Evolutionary conservation across 2,888 invertebrate species (phyloP).

Genomic region (Hydroisotoma schaefferi): DNA sequence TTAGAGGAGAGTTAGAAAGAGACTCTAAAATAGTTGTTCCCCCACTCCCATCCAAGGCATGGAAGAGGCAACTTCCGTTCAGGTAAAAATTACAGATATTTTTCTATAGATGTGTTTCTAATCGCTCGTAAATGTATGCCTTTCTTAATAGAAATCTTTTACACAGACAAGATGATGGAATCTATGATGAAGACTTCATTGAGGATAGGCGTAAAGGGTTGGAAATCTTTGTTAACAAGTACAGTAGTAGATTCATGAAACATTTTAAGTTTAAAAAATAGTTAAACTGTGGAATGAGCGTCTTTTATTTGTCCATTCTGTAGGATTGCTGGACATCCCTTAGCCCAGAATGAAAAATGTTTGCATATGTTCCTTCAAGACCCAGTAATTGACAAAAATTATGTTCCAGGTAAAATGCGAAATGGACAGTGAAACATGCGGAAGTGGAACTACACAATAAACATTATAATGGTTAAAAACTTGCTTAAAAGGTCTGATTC

Average conservation of each 20-base stretch:
- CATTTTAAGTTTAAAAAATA: neutral
- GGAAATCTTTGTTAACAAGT: slow-evolving; percentile 98
- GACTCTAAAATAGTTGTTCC: slow-evolving; percentile 99
- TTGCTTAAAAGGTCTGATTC: slow-evolving; percentile 1
- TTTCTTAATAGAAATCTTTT: neutral
- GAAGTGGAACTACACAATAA: too few species aligned
- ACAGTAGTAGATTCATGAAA: slow-evolving; percentile 35
- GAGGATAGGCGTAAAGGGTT: slow-evolving; percentile 95
- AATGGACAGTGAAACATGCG: slow-evolving; percentile 65
- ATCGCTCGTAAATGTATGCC: neutral
- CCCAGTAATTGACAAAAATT: slow-evolving; percentile 95
- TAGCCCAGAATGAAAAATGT: slow-evolving; percentile 98
- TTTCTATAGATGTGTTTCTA: neutral
- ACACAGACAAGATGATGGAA: slow-evolving; percentile 87
- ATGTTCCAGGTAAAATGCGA: slow-evolving; percentile 98
- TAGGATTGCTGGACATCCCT: slow-evolving; percentile 95
- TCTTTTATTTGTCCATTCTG: slow-evolving; percentile 48
- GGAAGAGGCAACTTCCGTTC: slow-evolving; percentile 97
- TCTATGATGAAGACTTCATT: slow-evolving; percentile 99
- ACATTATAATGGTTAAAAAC: too few species aligned
- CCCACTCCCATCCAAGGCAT: slow-evolving; percentile 94
- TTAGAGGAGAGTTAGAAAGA: slow-evolving; percentile 95
- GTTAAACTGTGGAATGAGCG: neutral
- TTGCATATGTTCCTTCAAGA: slow-evolving; percentile 99
- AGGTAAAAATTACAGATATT: slow-evolving; percentile 49